Evolutionary conservation across 2,888 invertebrate genomes (phyloP).

Genomic region (Agonopterix alstromeriana): DNA sequence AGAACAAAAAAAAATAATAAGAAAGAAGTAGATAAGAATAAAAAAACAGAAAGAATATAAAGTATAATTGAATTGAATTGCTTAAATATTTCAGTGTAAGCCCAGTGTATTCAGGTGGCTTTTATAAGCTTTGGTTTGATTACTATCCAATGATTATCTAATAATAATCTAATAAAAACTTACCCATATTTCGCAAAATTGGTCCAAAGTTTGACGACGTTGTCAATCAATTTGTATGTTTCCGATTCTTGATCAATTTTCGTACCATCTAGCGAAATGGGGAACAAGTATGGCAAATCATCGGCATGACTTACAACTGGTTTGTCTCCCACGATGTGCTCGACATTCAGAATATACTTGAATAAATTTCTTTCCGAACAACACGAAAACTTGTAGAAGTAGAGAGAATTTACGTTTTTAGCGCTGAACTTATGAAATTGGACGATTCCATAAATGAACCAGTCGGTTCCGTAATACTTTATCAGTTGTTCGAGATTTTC

Average conservation of each 20-base stretch:
- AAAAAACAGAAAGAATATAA: too few species aligned
- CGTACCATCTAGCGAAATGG: constrained; percentile 11
- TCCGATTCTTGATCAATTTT: constrained; percentile 16
- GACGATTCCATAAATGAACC: not conserved
- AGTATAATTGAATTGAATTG: too few species aligned
- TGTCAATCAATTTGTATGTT: constrained; percentile 25
- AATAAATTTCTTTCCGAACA: constrained; percentile 31
- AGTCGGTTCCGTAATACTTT: constrained; percentile 5
- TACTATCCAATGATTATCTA: too few species aligned
- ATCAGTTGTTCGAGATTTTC: constrained; percentile 23
- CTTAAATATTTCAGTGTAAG: too few species aligned
- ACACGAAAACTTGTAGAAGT: constrained; percentile 35
- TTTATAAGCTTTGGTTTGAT: too few species aligned
- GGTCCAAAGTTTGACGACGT: constrained; percentile 30
- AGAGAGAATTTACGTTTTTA: constrained; percentile 21
- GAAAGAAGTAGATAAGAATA: too few species aligned
- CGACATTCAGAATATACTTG: constrained; percentile 8
- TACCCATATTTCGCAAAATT: constrained; percentile 39
- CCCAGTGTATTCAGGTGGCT: too few species aligned
- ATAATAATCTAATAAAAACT: constrained; percentile 4
- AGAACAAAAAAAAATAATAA: too few species aligned
- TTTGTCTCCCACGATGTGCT: constrained; percentile 12
- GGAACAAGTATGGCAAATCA: constrained; percentile 30
- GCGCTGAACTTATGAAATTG: constrained; percentile 23
- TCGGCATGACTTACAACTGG: constrained; percentile 24